Percentiles rank a stretch among this genome's conserved stretches.
Evolutionary conservation across 2,888 invertebrate genomes (phyloP).

Genomic region (Drosophila mettleri): DNA sequence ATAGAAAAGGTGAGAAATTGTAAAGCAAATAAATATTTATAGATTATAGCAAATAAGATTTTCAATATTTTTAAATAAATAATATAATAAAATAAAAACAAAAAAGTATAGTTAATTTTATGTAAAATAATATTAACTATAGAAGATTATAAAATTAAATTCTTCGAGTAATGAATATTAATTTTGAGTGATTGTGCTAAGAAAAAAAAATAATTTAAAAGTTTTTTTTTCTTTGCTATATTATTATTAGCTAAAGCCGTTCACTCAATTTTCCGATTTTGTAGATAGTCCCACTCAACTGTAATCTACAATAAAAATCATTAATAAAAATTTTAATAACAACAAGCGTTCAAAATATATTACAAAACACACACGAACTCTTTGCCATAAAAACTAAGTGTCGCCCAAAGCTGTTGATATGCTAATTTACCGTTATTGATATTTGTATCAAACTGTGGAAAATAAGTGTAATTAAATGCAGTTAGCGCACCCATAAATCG

Average conservation of each 20-base stretch:
- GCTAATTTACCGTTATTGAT: slow-evolving; percentile 50
- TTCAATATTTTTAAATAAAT: neutral
- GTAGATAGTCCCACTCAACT: neutral
- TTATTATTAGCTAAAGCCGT: neutral
- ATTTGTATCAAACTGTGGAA: slow-evolving; percentile 51
- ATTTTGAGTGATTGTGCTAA: too few relatives aligned
- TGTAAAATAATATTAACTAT: too few relatives aligned
- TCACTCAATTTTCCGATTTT: neutral
- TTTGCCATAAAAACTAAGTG: slow-evolving; percentile 9
- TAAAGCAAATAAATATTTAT: neutral
- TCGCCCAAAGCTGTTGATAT: slow-evolving; percentile 50
- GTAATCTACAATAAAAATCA: neutral
- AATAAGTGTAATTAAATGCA: slow-evolving; percentile 68
- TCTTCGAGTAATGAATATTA: too few relatives aligned
- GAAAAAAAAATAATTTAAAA: neutral
- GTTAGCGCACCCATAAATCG: slow-evolving; percentile 50
- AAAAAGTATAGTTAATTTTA: too few relatives aligned
- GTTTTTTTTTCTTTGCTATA: neutral
- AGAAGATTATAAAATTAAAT: too few relatives aligned
- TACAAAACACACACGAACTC: neutral
- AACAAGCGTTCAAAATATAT: slow-evolving; percentile 6
- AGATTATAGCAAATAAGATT: neutral
- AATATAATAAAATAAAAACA: neutral
- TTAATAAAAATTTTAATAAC: neutral
- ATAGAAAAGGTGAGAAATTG: neutral